These are phyloP conservation scores for Plectrocnemia conspersa DNA, from an alignment of 1,140 invertebrate species.

Conservation along the genomic window DNA sequence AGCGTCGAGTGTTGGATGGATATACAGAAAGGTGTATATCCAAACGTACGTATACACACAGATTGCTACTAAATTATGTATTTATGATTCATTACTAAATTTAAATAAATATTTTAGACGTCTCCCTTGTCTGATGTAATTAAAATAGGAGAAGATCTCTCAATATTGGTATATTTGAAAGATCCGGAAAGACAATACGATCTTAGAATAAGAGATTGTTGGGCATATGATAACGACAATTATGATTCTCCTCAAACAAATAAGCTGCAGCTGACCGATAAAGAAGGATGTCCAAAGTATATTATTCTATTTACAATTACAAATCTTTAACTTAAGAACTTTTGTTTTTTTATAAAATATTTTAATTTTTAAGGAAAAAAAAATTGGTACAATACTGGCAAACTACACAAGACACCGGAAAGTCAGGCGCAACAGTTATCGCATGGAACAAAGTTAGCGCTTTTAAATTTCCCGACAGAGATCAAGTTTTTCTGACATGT, in stretches of 20 bases:
- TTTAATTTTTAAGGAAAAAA: conserved; percentile 52
- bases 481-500: conserved; percentile 69
- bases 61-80: too few species aligned
- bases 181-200: conserved; percentile 62
- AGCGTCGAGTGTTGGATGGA: conserved; percentile 74
- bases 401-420: conserved; percentile 54
- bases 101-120: conserved; percentile 44
- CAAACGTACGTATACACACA: conserved; percentile 62
- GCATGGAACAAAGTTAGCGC: conserved; percentile 65
- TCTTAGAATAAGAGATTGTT: conserved; percentile 66
- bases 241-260: conserved; percentile 57
- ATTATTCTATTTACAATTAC: conserved; percentile 28
- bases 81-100: conserved; percentile 4
- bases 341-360: too few species aligned
- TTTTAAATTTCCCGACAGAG: conserved; percentile 68
- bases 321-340: too few species aligned
- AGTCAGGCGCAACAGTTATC: conserved; percentile 58
- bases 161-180: conserved; percentile 64
- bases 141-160: conserved; percentile 66
- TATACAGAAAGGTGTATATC: conserved; percentile 64
- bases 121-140: conserved; percentile 57
- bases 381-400: conserved; percentile 65
- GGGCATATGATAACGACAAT: conserved; percentile 64
- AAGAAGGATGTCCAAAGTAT: conserved; percentile 62
- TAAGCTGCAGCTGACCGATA: conserved; percentile 61